Percentiles rank a stretch among this genome's conserved stretches.
Conservation (phyloP, 2,888 invertebrate species). For the Meteorus colon region DNA sequence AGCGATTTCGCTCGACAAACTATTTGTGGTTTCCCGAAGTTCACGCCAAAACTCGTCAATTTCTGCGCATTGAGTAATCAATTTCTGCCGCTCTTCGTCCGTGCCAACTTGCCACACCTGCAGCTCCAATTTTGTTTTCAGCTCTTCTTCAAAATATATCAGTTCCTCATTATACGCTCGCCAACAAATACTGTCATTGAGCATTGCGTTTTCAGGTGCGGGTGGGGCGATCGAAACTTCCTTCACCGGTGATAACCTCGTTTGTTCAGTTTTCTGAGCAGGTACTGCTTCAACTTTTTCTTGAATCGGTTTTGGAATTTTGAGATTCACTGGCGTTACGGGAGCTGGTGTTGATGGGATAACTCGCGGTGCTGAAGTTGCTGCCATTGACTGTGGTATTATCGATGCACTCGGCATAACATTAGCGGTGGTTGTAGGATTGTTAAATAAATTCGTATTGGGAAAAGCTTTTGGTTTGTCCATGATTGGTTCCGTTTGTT, state of each 20-base stretch:
- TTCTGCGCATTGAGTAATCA: conserved; percentile 75
- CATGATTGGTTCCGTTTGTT: conserved; percentile 49
- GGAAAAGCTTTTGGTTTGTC: conserved; percentile 45
- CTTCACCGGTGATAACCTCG: conserved; percentile 49
- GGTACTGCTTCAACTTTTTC: conserved; percentile 43
- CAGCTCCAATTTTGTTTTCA: conserved; percentile 59
- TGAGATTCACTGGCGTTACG: conserved; percentile 43
- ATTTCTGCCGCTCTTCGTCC: conserved; percentile 76
- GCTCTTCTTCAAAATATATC: conserved; percentile 66
- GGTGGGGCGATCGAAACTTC: conserved; percentile 45
- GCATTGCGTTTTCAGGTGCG: conserved; percentile 52
- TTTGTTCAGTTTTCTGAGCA: conserved; percentile 21
- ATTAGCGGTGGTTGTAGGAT: conserved; percentile 30
- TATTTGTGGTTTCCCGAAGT: conserved; percentile 77
- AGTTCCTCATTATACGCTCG: conserved; percentile 66
- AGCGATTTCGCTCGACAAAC: conserved; percentile 78
- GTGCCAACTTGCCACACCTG: conserved; percentile 75
- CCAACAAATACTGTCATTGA: conserved; percentile 63
- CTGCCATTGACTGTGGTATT: neutral
- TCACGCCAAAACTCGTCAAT: conserved; percentile 79
- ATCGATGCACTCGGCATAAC: neutral
- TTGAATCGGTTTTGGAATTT: conserved; percentile 44
- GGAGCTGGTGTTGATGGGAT: neutral
- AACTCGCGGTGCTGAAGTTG: conserved; percentile 31
- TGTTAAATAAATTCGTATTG: conserved; percentile 45